Evolutionary conservation across 1,140 invertebrate species (phyloP).

Genomic region (Bombyx mori): ASM3026992v2 NC_085115.1:9431001-9431500

Average conservation of each 20-base stretch:
- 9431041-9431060: constrained; percentile 9
- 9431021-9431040: constrained; percentile 41
- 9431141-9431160: too few species aligned
- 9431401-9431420: constrained; percentile 61
- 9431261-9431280: too few species aligned
- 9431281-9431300: too few species aligned
- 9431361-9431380: constrained; percentile 65
- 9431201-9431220: too few species aligned
- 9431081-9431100: not conserved
- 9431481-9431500: constrained; percentile 69
- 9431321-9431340: constrained; percentile 34
- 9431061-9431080: not conserved
- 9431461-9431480: constrained; percentile 61
- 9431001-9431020: constrained; percentile 57
- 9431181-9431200: too few species aligned
- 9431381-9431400: constrained; percentile 62
- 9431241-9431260: too few species aligned
- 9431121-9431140: too few species aligned
- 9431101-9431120: too few species aligned
- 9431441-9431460: constrained; percentile 71
- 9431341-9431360: constrained; percentile 39
- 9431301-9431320: constrained; percentile 3
- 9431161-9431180: too few species aligned
- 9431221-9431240: too few species aligned
- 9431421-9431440: constrained; percentile 54